Conservation (phyloP, 2,113 vertebrate species). For the Oryzias celebensis region DNA sequence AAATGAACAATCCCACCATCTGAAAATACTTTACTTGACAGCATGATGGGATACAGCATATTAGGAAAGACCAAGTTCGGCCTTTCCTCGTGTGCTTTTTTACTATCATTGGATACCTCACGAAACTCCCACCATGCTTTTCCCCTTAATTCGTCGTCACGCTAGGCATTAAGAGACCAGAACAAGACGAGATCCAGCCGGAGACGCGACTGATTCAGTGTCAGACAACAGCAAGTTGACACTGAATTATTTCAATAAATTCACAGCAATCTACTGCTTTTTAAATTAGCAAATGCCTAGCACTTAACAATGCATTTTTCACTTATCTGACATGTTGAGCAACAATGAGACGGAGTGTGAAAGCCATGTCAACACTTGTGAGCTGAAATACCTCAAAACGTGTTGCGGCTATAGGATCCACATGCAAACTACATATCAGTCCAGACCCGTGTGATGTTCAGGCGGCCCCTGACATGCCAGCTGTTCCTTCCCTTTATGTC, state of each 20-base stretch:
- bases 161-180: constrained; percentile 12
- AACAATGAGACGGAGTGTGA: constrained; percentile 38
- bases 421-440: constrained; percentile 67
- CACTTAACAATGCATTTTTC: constrained; percentile 68
- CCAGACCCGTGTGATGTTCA: constrained; percentile 48
- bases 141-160: constrained; percentile 15
- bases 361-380: constrained; percentile 42
- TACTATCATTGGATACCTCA: constrained; percentile 19
- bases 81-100: constrained; percentile 19
- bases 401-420: constrained; percentile 66
- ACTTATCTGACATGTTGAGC: constrained; percentile 41
- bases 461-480: constrained; percentile 37
- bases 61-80: constrained; percentile 11
- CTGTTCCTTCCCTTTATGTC: constrained; percentile 46
- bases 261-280: constrained; percentile 40
- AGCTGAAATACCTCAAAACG: constrained; percentile 74
- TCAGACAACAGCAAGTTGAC: no score
- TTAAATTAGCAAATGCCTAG: constrained; percentile 42
- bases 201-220: no score
- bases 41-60: constrained; percentile 25
- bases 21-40: constrained; percentile 35
- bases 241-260: constrained; percentile 24
- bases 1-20: constrained; percentile 27
- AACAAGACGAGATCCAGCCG: no score
- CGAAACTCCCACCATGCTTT: constrained; percentile 29